Conservation (phyloP, 2,888 invertebrate species). For the Parnassius smintheus region DNA sequence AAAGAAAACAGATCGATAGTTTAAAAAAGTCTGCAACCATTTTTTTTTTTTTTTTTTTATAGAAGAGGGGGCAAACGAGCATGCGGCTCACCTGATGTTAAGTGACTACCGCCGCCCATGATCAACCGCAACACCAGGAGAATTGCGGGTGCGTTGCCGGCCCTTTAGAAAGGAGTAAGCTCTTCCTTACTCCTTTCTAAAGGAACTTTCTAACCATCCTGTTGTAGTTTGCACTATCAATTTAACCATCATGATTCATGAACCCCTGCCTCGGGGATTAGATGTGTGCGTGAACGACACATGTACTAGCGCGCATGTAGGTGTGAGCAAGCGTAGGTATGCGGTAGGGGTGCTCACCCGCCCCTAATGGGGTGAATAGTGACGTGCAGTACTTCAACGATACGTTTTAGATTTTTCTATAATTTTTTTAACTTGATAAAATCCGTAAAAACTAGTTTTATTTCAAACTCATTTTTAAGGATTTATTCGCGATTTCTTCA, state of each 20-base stretch:
- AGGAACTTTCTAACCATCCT: no score
- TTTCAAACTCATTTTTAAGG: not conserved
- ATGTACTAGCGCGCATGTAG: slow-evolving; percentile 52
- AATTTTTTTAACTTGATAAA: no score
- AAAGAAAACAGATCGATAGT: slow-evolving; percentile 18
- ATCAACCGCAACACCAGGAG: no score
- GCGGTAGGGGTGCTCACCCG: slow-evolving; percentile 44
- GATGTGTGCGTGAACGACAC: slow-evolving; percentile 40
- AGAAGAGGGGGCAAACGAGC: no score
- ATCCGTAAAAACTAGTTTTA: not conserved
- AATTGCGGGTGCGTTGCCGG: no score
- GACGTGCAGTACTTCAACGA: slow-evolving; percentile 48
- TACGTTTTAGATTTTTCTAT: slow-evolving; percentile 28
- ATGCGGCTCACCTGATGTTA: no score
- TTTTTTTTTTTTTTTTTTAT: no score
- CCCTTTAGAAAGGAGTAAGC: no score
- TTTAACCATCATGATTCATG: slow-evolving; percentile 41
- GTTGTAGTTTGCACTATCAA: slow-evolving; percentile 41
- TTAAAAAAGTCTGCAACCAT: slow-evolving; percentile 31
- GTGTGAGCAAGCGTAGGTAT: slow-evolving; percentile 49
- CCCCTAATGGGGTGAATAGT: slow-evolving; percentile 61
- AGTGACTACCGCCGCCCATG: no score
- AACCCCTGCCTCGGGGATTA: slow-evolving; percentile 44
- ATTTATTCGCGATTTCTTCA: not conserved
- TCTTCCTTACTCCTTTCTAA: no score